A percentile compares a stretch with the other conserved stretches of the same genome.
Conservation (phyloP, 2,113 vertebrate species). For the Dromiciops gliroides region DNA sequence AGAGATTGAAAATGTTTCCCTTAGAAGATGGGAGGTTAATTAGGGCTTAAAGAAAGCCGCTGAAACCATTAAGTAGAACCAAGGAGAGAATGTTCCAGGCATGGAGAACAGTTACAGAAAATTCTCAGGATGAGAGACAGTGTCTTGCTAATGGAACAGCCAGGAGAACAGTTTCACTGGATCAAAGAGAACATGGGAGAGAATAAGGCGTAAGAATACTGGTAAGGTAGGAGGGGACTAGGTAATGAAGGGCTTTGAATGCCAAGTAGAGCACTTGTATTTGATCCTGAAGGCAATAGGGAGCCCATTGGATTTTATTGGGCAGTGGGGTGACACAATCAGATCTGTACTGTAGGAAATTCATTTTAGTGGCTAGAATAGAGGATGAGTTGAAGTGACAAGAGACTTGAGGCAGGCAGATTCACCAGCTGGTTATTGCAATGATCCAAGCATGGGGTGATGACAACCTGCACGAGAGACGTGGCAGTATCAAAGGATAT, state of each 20-base stretch:
- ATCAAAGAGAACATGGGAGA: neutral
- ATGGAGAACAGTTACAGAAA: neutral
- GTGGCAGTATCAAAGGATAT: too few species aligned
- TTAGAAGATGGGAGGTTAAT: neutral
- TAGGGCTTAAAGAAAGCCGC: neutral
- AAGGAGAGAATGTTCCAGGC: neutral
- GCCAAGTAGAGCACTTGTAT: neutral
- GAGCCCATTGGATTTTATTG: too few species aligned
- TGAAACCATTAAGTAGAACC: neutral
- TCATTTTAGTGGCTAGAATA: neutral
- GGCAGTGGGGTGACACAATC: too few species aligned
- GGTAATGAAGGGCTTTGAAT: too few species aligned
- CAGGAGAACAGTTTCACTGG: neutral
- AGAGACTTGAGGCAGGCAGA: too few species aligned
- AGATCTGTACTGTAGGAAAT: neutral
- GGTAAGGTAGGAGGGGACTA: neutral
- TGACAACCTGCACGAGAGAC: too few species aligned
- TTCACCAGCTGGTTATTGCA: too few species aligned
- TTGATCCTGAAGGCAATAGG: neutral
- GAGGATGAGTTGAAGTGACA: neutral
- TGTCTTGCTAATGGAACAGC: neutral
- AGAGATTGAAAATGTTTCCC: neutral
- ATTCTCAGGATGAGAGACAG: neutral
- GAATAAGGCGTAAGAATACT: neutral
- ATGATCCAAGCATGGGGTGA: too few species aligned